Base-by-base conservation (phyloP, 2,113 vertebrate species). In the Myanophis thanlyinensis region DNA sequence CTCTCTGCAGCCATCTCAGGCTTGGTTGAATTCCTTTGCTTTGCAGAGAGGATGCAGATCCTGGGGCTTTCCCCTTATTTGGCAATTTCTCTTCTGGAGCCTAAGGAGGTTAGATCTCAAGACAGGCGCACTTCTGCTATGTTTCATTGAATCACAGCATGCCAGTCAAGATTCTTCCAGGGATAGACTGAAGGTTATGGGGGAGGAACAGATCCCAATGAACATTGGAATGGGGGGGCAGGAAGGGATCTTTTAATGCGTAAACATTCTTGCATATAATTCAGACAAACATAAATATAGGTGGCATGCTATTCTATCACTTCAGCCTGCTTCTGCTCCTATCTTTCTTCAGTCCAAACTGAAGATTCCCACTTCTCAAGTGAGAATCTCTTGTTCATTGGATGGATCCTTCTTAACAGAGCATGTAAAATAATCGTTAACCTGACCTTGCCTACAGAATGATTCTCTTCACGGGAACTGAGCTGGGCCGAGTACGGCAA, bases 41-140 rank as follows among this genome's bases (percentile, higher is more conserved):
- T 85, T 86, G 88, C 23, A 10, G 67, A n/a, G 51, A 85, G 52
- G 30, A 47, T 51, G 67, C 54, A 47, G 88, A 25, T 93, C 80
- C 53, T 62, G 89, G 80, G 35, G n/a, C 52, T 86, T 90, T 90
- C 88, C 52, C 92, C 92, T 90, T 93, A 89, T 93, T 93, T 93
- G 92, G 92, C 53, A 30, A 90, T 86, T 59, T 93, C 88, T 86
- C 52, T 93, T 90, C 87, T 85, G 91, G 67, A 92, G 87, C 40
- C 46, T 62, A 85, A 40, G 6, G 52, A 90, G 23, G 88, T 89
- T 89, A 80, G 73, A 22, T 85, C 88, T 54, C n/a, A 40, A 20
- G 46, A 62, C 44, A 86, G 53, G 52, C 80, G 44, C 46, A 12
- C 52, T 40, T 80, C 52, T 35, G 44, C 30, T 85, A 48, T 40